Evolutionary conservation across 2,113 vertebrate genomes (phyloP).

Genomic region (Nannobrachium achirus): DNA sequence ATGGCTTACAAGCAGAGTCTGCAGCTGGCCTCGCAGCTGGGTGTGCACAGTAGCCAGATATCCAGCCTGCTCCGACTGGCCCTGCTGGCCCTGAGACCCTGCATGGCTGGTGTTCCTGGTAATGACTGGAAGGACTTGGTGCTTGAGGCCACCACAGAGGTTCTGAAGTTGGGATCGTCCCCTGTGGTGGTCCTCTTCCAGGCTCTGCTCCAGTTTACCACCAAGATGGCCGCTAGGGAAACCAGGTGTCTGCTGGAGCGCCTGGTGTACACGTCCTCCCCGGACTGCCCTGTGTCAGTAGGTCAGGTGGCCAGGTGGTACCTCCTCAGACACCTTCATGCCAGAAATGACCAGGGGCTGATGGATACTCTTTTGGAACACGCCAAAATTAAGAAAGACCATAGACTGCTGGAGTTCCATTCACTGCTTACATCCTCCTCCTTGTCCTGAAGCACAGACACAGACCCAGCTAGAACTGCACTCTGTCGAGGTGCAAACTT

Average conservation of each 20-base stretch:
- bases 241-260: constrained; percentile 90
- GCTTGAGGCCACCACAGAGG: constrained; percentile 90
- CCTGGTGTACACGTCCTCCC: constrained; percentile 81
- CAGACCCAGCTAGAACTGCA: not conserved
- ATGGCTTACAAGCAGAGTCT: constrained; percentile 93
- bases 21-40: constrained; percentile 90
- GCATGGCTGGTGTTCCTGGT: constrained; percentile 81
- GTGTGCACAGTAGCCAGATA: constrained; percentile 85
- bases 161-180: constrained; percentile 85
- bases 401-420: constrained; percentile 83
- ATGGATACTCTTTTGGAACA: constrained; percentile 87
- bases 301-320: constrained; percentile 93
- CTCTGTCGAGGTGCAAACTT: no score
- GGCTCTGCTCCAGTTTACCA: constrained; percentile 88
- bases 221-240: constrained; percentile 90
- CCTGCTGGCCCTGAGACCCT: constrained; percentile 85
- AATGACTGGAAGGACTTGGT: constrained; percentile 90
- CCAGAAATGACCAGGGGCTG: constrained; percentile 90
- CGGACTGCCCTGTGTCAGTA: constrained; percentile 81
- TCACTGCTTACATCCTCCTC: constrained; percentile 73
- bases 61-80: constrained; percentile 89
- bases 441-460: constrained; percentile 39
- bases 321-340: constrained; percentile 89
- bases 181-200: constrained; percentile 88
- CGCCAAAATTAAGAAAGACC: constrained; percentile 83